Percentiles rank a stretch among this genome's conserved stretches.
Conservation (phyloP, 2,888 invertebrate species). For the Aphodius granarius region DNA sequence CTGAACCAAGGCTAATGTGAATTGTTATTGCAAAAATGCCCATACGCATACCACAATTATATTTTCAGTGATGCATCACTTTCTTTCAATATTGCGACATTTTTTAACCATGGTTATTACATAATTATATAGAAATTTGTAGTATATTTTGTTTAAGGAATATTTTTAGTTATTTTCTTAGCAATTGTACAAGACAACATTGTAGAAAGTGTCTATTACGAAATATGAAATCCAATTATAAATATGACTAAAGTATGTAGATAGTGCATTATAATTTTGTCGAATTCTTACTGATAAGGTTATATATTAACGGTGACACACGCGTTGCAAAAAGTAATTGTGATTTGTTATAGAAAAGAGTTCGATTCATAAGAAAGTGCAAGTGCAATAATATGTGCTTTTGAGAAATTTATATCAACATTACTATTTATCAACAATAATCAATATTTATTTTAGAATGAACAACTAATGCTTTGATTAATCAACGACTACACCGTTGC, state of each 20-base stretch:
- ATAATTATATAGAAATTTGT: background rate
- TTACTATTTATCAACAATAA: background rate
- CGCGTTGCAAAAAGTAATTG: background rate
- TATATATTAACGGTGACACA: background rate
- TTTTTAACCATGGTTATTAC: background rate
- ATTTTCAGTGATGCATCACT: background rate
- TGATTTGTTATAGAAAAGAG: too few relatives aligned
- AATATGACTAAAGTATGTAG: background rate
- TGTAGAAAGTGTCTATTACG: background rate
- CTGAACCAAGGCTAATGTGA: background rate
- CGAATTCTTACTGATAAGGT: background rate
- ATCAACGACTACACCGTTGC: too few relatives aligned
- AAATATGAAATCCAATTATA: background rate
- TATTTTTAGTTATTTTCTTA: too few relatives aligned
- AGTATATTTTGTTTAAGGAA: background rate
- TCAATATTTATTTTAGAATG: background rate
- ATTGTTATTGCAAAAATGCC: background rate
- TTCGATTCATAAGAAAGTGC: background rate
- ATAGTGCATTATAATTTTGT: background rate
- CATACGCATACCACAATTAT: background rate
- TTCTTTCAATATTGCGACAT: background rate
- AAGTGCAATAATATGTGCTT: background rate
- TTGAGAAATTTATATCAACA: background rate
- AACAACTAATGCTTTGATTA: background rate
- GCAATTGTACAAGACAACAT: too few relatives aligned